Conservation (phyloP, 2,888 invertebrate species). For the Dermolepida albohirtum region DNA sequence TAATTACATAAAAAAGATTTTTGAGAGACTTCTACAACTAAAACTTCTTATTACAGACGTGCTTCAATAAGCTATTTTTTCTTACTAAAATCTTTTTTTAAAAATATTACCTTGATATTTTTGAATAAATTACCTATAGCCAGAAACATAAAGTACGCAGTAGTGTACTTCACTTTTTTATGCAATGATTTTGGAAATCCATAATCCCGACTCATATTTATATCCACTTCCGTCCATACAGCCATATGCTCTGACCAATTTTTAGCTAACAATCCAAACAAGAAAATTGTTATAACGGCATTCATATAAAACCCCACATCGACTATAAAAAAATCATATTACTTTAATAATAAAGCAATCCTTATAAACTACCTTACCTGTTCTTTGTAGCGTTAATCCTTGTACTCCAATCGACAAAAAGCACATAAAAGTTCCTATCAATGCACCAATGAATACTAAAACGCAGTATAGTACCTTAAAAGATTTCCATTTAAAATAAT, state of each 20-base stretch:
- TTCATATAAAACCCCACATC: conserved; percentile 70
- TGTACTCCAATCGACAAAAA: conserved; percentile 37
- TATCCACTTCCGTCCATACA: conserved; percentile 63
- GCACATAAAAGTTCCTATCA: conserved; percentile 48
- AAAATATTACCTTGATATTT: no score
- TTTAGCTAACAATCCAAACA: conserved; percentile 67
- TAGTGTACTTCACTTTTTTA: conserved; percentile 59
- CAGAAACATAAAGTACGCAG: conserved; percentile 58
- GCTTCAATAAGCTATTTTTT: no score
- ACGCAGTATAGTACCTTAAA: conserved; percentile 39
- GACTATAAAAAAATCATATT: conserved; percentile 54
- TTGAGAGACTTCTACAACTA: no score
- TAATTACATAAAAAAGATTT: no score
- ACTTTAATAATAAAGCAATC: not conserved
- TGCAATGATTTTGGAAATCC: conserved; percentile 53
- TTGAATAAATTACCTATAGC: conserved; percentile 57
- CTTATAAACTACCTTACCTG: conserved; percentile 10
- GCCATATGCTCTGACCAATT: conserved; percentile 65
- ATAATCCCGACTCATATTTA: conserved; percentile 55
- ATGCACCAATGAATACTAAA: conserved; percentile 42
- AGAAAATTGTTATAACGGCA: conserved; percentile 66
- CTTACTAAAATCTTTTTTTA: no score
- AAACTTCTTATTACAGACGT: no score
- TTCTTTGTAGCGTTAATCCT: conserved; percentile 39
- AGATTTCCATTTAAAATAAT: conserved; percentile 44